Percentiles rank a stretch among this genome's conserved stretches.
Evolutionary conservation across 1,140 invertebrate genomes (phyloP).

Genomic region (Triops cancriformis): DNA sequence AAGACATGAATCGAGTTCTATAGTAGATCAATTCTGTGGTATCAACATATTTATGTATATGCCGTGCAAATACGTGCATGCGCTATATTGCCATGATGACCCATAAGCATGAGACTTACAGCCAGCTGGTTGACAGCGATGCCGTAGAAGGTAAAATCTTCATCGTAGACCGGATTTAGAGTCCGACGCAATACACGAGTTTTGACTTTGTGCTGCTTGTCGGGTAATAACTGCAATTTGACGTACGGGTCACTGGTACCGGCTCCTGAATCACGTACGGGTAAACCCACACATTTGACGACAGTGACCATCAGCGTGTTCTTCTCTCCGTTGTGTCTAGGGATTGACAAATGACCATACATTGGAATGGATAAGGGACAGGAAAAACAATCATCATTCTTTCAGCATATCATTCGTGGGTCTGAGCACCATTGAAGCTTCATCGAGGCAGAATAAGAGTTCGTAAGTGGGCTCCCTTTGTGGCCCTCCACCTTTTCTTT

Average conservation of each 20-base stretch:
- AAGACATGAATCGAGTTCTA: background rate
- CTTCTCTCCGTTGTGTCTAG: constrained; percentile 74
- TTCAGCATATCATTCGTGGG: background rate
- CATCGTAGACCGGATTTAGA: constrained; percentile 85
- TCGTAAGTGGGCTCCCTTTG: constrained; percentile 14
- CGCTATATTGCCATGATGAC: background rate
- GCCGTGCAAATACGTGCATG: background rate
- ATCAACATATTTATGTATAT: constrained; percentile 15
- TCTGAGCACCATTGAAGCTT: constrained; percentile 21
- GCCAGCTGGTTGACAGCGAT: constrained; percentile 70
- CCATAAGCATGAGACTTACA: constrained; percentile 36
- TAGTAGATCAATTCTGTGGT: background rate
- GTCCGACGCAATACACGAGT: constrained; percentile 87
- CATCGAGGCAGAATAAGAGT: constrained; percentile 14
- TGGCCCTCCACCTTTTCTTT: constrained; percentile 16
- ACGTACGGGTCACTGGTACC: constrained; percentile 80
- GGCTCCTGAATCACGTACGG: constrained; percentile 60
- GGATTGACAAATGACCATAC: constrained; percentile 32
- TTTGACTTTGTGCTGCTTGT: constrained; percentile 91
- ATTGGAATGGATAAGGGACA: constrained; percentile 7
- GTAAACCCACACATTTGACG: constrained; percentile 72
- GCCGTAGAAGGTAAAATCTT: constrained; percentile 94
- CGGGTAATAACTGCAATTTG: constrained; percentile 83
- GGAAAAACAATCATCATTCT: background rate
- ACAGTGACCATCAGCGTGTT: constrained; percentile 84